Conservation (phyloP, 1,140 invertebrate species). For the Oncopeltus fasciatus region DNA sequence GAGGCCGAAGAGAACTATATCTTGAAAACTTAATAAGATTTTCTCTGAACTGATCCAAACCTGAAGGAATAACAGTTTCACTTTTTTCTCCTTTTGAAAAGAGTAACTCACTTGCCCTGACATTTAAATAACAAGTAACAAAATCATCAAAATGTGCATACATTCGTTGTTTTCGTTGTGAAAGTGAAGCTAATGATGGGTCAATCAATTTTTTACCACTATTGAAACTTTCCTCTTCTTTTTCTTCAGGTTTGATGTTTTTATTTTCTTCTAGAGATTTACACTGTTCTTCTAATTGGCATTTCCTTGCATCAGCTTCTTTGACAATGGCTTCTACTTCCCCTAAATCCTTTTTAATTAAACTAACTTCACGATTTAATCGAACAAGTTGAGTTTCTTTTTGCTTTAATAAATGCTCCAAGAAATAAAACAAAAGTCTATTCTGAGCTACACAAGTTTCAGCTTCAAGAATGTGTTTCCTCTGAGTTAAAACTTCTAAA, state of each 20-base stretch:
- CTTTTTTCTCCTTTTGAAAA: conserved; percentile 33
- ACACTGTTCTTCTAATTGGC: conserved; percentile 33
- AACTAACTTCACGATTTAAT: conserved; percentile 51
- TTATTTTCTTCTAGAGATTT: conserved; percentile 23
- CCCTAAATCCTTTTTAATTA: conserved; percentile 66
- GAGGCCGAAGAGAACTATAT: conserved; percentile 59
- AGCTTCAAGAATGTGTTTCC: conserved; percentile 65
- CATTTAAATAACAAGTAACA: conserved; percentile 71
- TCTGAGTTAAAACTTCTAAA: conserved; percentile 59
- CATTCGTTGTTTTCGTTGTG: conserved; percentile 56
- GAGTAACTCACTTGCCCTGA: conserved; percentile 53
- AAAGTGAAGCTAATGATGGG: conserved; percentile 34
- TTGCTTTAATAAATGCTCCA: conserved; percentile 57
- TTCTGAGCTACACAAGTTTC: conserved; percentile 65
- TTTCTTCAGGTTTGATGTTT: conserved; percentile 8
- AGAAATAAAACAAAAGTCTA: conserved; percentile 68
- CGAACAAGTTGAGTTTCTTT: conserved; percentile 58
- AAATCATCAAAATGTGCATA: conserved; percentile 82
- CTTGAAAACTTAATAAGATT: conserved; percentile 79
- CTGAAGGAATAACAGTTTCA: conserved; percentile 30
- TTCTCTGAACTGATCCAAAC: conserved; percentile 68
- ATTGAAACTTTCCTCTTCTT: conserved; percentile 31
- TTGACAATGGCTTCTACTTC: conserved; percentile 64
- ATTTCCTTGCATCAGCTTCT: conserved; percentile 35
- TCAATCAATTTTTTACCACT: conserved; percentile 31